Evolutionary conservation across 1,140 invertebrate species (phyloP), one percentile per base, ranked within the genome.

Genomic region (Ylistrum balloti): DNA sequence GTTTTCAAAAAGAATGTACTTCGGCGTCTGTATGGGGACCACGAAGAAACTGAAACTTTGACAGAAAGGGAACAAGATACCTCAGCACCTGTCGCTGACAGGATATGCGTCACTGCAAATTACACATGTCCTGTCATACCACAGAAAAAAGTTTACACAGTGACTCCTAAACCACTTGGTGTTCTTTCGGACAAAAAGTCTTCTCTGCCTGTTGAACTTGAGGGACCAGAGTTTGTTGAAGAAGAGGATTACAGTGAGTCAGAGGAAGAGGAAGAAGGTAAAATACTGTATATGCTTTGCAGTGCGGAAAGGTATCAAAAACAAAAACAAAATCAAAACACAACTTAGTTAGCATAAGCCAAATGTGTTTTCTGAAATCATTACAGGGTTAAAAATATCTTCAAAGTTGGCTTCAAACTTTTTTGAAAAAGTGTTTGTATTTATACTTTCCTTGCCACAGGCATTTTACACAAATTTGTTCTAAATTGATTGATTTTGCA

Each of bases 131-230:
- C n/a, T n/a, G 56, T 74, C 22, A 74, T n/a, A n/a, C 22, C 56
- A 74, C n/a, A 74, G 56, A 74, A 74, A 74, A 74, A 74, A 74
- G 56, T 74, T 74, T 74, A 74, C n/a, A 17, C 22, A 5, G 56
- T 74, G 56, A 74, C 13, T 74, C 15, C 56, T 7, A 74, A 11
- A 74, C 56, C 56, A 1, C 22, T 11, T n/a, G 22, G 17, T 74
- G 11, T 74, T 74, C 56, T 17, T 74, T n/a, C 22, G 28, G 22
- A n/a, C 2, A 74, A 74, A 74, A n/a, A 28, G 5, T 28, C 9
- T 74, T n/a, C 22, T 7, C n/a, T 74, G 9, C 5, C n/a, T 9
- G n/a, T n/a, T n/a, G 45, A 17, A 17, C 45, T 20, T 28, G 17
- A 74, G 7, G 56, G n/a, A 28, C 22, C 56, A 74, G 56, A 74